Evolutionary conservation across 1,140 invertebrate species (phyloP).

Genomic region (Atopsyche davidsoni): DNA sequence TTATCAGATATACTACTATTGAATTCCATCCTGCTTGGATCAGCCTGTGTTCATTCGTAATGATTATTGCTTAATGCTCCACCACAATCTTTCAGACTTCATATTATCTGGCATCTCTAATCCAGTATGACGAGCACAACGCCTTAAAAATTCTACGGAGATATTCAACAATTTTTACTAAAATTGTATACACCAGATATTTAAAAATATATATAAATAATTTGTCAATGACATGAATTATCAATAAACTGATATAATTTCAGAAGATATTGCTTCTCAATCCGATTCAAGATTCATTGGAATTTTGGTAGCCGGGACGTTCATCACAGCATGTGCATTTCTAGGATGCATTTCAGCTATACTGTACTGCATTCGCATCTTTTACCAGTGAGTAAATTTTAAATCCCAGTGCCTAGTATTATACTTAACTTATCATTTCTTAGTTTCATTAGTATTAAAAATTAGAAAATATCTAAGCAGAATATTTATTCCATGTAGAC

Average conservation of each 20-base stretch:
- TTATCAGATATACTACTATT: too few species aligned
- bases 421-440: neutral
- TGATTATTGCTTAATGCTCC: too few species aligned
- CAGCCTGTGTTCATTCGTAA: too few species aligned
- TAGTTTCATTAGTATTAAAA: neutral
- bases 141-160: too few species aligned
- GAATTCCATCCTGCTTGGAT: too few species aligned
- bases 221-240: neutral
- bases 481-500: neutral
- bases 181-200: too few species aligned
- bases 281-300: conserved; percentile 10
- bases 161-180: too few species aligned
- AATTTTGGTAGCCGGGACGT: conserved; percentile 10
- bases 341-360: conserved; percentile 12
- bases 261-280: conserved; percentile 14
- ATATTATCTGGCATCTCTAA: neutral
- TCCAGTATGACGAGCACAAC: neutral
- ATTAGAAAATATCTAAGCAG: neutral
- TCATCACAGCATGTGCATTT: conserved; percentile 7
- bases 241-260: conserved; percentile 4
- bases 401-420: neutral
- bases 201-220: too few species aligned
- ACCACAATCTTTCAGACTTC: neutral
- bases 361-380: conserved; percentile 19
- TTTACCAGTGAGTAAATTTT: conserved; percentile 11